Base-by-base conservation (phyloP, 1,140 invertebrate species). In the Gonioctena quinquepunctata region DNA sequence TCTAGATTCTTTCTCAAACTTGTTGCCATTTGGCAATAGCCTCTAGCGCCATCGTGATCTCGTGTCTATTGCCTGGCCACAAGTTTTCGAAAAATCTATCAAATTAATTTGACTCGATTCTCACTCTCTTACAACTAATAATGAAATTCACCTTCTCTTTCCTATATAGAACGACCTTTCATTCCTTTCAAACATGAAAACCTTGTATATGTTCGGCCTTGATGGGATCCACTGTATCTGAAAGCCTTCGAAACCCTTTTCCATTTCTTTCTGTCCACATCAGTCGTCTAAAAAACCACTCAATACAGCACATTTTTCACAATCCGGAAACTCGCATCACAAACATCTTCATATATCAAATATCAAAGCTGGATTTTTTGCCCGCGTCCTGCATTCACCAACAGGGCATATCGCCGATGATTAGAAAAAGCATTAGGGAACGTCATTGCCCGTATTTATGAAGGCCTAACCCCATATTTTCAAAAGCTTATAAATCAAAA, bases 401-500 rank as follows among this genome's bases (percentile, higher is more conserved):
- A 42, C 11, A 11, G 33, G 33, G 33, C 11, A 11, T 13, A 13
- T 13, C 16, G 16, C 16, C 28, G 33, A 63, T 63, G 61, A 63
- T 63, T 63, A 63, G 61, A 74, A 74, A 74, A 74, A 69, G 63
- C 72, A 69, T 77, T 77, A 77, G 70, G 68, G 66, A 71, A 75
- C 69, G 72, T 71, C 69, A 75, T 63, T 70, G 71, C 69, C 54
- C 70, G 57, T 72, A 77, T 77, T 77, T 77, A 77, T 73, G 73
- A 60, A 70, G 69, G 70, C 57, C 60, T 69, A 68, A 60, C 33
- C 69, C 72, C 68, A 77, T 77, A 77, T 77, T 77, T 77, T 77
- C 67, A 75, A 77, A 75, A 77, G 75, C 73, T 69, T 72, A 77
- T 77, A 77, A 75, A 77, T 77, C 75, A 77, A 59, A 59, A 64